phyloP scores from a whole-genome alignment of 2,888 invertebrate species.

The Megastigmus dorsalis region DNA sequence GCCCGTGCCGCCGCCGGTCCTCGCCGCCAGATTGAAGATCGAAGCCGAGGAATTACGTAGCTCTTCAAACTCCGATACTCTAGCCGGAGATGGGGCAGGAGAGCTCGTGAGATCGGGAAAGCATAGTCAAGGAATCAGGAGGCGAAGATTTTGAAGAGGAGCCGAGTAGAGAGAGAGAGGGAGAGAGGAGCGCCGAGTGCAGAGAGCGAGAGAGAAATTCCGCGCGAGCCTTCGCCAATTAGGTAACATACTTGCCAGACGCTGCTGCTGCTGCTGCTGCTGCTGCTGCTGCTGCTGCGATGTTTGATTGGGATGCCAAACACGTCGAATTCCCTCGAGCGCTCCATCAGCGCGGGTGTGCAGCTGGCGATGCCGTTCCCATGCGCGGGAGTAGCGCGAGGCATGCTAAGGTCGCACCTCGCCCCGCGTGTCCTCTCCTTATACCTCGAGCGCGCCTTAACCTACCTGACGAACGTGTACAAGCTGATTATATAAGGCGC shows the following conservation, averaged over 20 bases:
- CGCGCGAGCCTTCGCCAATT: neutral
- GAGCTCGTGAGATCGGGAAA: conserved; percentile 1
- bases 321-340: too few relatives aligned
- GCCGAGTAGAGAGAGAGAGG: too few relatives aligned
- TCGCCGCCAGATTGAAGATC: neutral
- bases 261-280: too few relatives aligned
- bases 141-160: conserved; percentile 18
- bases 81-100: conserved; percentile 38
- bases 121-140: neutral
- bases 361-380: too few relatives aligned
- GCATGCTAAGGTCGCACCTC: too few relatives aligned
- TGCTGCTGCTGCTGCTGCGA: neutral
- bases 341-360: too few relatives aligned
- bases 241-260: neutral
- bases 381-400: too few relatives aligned
- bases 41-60: conserved; percentile 45
- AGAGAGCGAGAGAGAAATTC: neutral
- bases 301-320: conserved; percentile 10
- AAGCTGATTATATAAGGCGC: neutral
- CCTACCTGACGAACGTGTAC: neutral
- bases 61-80: conserved; percentile 29
- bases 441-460: too few relatives aligned
- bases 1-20: neutral
- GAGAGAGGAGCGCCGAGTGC: too few relatives aligned
- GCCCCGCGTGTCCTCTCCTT: too few relatives aligned